Percentiles rank a stretch among this genome's conserved stretches.
phyloP scores from a whole-genome alignment of 2,888 invertebrate species.

The Balanococcus diminutus region DNA sequence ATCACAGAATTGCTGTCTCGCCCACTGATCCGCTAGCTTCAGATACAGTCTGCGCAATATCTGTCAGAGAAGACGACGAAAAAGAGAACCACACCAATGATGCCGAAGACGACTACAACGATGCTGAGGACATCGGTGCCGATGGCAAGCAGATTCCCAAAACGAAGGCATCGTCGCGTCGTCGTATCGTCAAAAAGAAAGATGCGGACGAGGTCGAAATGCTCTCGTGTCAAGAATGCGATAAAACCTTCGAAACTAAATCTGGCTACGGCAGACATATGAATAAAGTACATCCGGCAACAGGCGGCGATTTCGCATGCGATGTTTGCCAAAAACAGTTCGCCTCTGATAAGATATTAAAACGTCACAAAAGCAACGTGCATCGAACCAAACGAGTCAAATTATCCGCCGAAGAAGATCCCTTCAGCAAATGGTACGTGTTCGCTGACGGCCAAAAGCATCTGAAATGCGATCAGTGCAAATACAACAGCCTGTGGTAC shows the following conservation, averaged over 20 bases:
- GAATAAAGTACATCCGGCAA: not conserved
- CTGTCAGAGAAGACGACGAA: not conserved
- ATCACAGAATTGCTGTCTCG: not conserved
- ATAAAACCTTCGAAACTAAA: constrained; percentile 16
- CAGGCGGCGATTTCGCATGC: constrained; percentile 46
- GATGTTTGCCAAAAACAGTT: constrained; percentile 55
- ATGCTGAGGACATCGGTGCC: not conserved
- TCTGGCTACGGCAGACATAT: not conserved
- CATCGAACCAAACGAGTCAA: constrained; percentile 29
- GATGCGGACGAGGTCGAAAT: not conserved
- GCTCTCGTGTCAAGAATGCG: not conserved
- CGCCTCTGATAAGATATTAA: constrained; percentile 13
- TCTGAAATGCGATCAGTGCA: constrained; percentile 63
- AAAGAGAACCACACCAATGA: not conserved
- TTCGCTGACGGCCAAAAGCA: constrained; percentile 61
- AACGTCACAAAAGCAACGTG: constrained; percentile 41
- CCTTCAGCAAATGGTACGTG: constrained; percentile 57
- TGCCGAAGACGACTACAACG: not conserved
- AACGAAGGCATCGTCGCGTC: not conserved
- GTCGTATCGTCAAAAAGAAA: not conserved
- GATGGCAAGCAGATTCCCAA: not conserved
- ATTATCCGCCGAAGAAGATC: constrained; percentile 37
- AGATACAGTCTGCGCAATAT: not conserved
- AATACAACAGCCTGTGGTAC: constrained; percentile 53
- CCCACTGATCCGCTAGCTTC: not conserved